Base-by-base conservation (phyloP, 2,888 invertebrate genomes). In the Muscina levida region DNA sequence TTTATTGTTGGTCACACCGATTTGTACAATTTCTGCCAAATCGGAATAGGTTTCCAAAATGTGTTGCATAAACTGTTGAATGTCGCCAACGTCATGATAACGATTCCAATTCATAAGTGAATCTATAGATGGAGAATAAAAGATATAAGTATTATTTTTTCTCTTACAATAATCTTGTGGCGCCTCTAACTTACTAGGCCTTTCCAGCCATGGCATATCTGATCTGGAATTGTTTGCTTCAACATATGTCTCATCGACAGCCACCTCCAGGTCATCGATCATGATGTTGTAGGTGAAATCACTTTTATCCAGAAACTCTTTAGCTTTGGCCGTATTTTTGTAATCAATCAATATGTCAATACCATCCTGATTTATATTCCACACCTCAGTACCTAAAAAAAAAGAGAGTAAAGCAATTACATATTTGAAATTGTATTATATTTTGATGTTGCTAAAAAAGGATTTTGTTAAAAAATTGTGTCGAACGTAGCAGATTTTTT, bases 241-340 rank as follows among this genome's bases (percentile, higher is more conserved):
- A 79, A 82, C 83, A 68, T 88, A 89, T 0, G 88, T 89, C 53
- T 89, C 88, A 72, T 96, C 93, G 67, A 96, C 96, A 56, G 95
- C 94, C 84, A 91, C 91, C 87, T 96, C 96, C 13, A 97, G 89
- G 89, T 97, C 94, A n/a, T 94, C 92, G 83, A 97, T 95, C 79
- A 95, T 90, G 1, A 96, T 90, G 57, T 94, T 92, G 87, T 92
- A 95, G 11, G 92, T 88, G 75, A 96, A 93, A 42, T 93, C 92
- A 72, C 93, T 92, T 68, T 92, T 91, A 44, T 91, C 90, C 74
- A 93, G 92, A 1, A 95, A 94, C 80, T 93, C 92, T 51, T 92
- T 91, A 10, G 95, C 91, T 10, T 92, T 92, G 15, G 92, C 91
- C 0, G 93, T 92, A 84, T 93, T 93, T 46, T 86, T 87, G 13